Conservation (phyloP, 92 coral and sea anemone species). For the Ricordea florida region DNA sequence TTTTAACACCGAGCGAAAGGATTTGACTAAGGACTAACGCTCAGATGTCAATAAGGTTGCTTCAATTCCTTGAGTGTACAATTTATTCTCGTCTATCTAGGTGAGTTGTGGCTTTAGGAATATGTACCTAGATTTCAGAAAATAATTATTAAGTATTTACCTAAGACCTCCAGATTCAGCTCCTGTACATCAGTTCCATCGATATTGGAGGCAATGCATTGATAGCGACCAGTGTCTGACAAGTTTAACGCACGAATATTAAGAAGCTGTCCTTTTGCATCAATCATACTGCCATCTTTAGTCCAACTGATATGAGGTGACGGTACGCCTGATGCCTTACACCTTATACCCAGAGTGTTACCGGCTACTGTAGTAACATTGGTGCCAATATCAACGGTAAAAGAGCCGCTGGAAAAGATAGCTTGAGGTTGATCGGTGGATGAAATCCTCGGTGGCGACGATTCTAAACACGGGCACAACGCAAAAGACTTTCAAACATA, state of each 20-base stretch:
- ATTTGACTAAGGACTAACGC: no score
- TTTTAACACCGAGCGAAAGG: no score
- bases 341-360: slow-evolving; percentile 61
- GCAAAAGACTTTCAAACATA: no score
- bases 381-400: slow-evolving; percentile 59
- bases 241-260: slow-evolving; percentile 21
- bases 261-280: slow-evolving; percentile 31
- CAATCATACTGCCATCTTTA: slow-evolving; percentile 42
- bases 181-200: slow-evolving; percentile 58
- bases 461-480: slow-evolving; percentile 75
- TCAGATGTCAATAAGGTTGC: no score
- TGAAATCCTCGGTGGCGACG: slow-evolving; percentile 70
- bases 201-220: slow-evolving; percentile 83
- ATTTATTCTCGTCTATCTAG: no score
- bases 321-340: slow-evolving; percentile 82
- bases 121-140: not conserved
- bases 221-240: slow-evolving; percentile 80
- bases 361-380: slow-evolving; percentile 75
- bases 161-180: slow-evolving; percentile 55
- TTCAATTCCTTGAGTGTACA: no score
- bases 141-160: slow-evolving; percentile 11
- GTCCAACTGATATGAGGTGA: slow-evolving; percentile 67
- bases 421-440: slow-evolving; percentile 9
- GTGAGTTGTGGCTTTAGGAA: not conserved
- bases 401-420: slow-evolving; percentile 38